Conservation (phyloP, 1,140 invertebrate genomes). For the Periplaneta americana region DNA sequence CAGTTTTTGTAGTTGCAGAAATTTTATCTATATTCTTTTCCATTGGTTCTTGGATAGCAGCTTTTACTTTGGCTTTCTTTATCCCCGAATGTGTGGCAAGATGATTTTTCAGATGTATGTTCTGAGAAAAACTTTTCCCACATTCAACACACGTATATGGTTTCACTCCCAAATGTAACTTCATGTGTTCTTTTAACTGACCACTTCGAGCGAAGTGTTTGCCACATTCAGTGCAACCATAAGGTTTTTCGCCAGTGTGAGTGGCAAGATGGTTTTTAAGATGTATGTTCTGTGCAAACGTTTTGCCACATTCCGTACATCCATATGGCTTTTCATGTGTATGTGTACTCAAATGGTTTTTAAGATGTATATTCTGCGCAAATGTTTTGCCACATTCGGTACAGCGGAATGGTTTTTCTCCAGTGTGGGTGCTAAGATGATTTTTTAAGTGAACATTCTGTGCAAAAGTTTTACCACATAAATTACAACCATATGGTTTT, state of each 20-base stretch:
- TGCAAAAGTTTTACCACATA: not conserved
- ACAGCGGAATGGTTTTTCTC: not conserved
- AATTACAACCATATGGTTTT: not conserved
- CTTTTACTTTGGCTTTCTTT: not conserved
- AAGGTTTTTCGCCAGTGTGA: conserved; percentile 4
- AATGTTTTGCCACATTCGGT: not conserved
- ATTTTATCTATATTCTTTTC: no score
- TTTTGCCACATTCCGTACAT: not conserved
- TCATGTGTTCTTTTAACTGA: conserved; percentile 1
- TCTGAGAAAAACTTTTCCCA: conserved; percentile 1
- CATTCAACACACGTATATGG: conserved; percentile 10
- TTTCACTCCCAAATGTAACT: conserved; percentile 9
- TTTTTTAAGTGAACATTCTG: not conserved
- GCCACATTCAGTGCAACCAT: not conserved
- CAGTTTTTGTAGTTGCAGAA: no score
- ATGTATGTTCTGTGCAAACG: not conserved
- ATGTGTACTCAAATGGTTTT: conserved; percentile 1
- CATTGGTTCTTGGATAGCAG: no score
- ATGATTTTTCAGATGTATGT: conserved; percentile 27
- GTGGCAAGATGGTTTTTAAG: not conserved
- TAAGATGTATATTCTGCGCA: not conserved
- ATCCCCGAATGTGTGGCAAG: not conserved
- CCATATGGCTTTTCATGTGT: not conserved
- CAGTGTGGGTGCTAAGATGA: not conserved
- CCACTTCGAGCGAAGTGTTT: not conserved